Conservation (phyloP, 2,888 invertebrate species). For the Zygogramma bicolorata region DNA sequence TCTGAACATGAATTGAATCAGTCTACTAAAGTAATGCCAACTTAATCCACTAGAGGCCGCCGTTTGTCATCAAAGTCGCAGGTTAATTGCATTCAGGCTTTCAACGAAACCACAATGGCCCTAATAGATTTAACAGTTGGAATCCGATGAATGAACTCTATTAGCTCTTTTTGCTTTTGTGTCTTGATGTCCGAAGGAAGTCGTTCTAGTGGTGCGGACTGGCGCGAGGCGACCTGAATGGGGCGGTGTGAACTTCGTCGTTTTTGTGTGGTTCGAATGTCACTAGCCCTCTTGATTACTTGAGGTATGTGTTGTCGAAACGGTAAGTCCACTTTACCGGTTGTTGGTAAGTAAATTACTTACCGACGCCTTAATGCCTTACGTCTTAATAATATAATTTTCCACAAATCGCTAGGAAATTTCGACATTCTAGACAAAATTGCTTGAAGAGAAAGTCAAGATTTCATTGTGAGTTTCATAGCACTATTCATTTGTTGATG, state of each 20-base stretch:
- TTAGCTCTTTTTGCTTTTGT: slow-evolving; percentile 24
- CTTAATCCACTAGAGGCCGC: neutral
- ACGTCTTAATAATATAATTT: no score
- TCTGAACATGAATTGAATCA: neutral
- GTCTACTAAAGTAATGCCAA: neutral
- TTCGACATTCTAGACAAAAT: no score
- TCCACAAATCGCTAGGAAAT: no score
- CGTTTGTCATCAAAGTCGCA: slow-evolving; percentile 31
- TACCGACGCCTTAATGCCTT: no score
- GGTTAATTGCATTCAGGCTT: slow-evolving; percentile 30
- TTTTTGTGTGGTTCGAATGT: neutral
- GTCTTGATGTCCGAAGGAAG: slow-evolving; percentile 1
- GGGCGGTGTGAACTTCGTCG: neutral
- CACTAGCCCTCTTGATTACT: neutral
- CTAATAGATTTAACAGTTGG: slow-evolving; percentile 34
- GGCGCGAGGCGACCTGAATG: neutral
- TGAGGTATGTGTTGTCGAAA: no score
- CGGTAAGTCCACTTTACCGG: no score
- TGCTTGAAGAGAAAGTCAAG: no score
- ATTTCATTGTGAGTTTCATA: no score
- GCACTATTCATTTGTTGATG: no score
- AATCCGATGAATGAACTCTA: slow-evolving; percentile 32
- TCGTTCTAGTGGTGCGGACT: neutral
- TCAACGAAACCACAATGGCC: slow-evolving; percentile 31
- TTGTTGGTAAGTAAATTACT: no score